Percentiles rank a stretch among this genome's conserved stretches.
Evolutionary conservation across 2,113 vertebrate genomes (phyloP).

Genomic region (Vimba vimba): DNA sequence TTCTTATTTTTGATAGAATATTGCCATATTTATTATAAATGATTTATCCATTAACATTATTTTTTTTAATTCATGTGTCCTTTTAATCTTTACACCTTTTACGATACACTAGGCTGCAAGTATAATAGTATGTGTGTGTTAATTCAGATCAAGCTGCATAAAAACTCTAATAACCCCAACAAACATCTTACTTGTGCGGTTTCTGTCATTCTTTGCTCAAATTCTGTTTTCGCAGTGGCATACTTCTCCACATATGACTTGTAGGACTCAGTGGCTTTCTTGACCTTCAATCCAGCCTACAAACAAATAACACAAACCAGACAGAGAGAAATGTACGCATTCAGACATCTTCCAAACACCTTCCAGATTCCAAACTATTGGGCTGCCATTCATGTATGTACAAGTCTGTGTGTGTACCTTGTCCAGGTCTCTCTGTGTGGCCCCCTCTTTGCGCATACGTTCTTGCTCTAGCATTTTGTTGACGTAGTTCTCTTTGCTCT

Average conservation of each 20-base stretch:
- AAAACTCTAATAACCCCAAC: slow-evolving; percentile 44
- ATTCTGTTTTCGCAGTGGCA: slow-evolving; percentile 89
- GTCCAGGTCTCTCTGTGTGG: slow-evolving; percentile 92
- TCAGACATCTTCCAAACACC: not conserved
- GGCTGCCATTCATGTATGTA: not conserved
- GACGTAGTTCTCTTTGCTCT: slow-evolving; percentile 96
- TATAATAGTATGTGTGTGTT: too few relatives aligned
- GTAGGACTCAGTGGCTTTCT: slow-evolving; percentile 96
- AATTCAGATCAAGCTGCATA: slow-evolving; percentile 64
- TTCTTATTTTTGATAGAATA: too few relatives aligned
- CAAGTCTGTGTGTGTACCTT: slow-evolving; percentile 77
- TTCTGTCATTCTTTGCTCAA: slow-evolving; percentile 97
- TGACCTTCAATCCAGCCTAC: slow-evolving; percentile 92
- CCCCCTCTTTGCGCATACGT: slow-evolving; percentile 94
- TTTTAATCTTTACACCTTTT: too few relatives aligned
- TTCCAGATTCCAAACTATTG: not conserved
- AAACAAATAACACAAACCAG: slow-evolving; percentile 50
- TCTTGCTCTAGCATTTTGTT: slow-evolving; percentile 92
- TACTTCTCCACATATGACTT: slow-evolving; percentile 95
- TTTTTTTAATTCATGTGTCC: too few relatives aligned
- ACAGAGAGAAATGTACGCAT: not conserved
- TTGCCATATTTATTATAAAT: too few relatives aligned
- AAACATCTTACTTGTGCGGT: slow-evolving; percentile 85
- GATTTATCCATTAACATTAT: too few relatives aligned
- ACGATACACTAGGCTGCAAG: too few relatives aligned